Percentiles rank a stretch among this genome's conserved stretches.
These are phyloP conservation scores for Carassius carassius DNA, from an alignment of 2,113 vertebrate species.

Conservation along the genomic window DNA sequence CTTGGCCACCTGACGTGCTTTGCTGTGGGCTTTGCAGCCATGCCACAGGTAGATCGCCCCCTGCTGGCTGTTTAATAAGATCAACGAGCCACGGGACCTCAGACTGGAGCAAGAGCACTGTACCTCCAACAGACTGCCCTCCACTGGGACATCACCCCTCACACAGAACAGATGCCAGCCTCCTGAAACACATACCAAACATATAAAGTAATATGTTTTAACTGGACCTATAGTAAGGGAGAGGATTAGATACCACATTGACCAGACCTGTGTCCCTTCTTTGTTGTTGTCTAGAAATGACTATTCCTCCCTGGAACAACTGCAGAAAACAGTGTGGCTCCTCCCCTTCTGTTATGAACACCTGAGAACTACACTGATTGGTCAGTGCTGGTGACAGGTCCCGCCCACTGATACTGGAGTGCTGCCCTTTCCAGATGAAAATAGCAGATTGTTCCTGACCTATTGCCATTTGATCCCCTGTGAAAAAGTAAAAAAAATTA, in stretches of 20 bases:
- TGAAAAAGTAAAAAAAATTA: background rate
- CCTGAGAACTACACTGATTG: slow-evolving; percentile 65
- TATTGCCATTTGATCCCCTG: slow-evolving; percentile 44
- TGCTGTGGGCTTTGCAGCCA: no score
- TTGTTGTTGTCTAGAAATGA: slow-evolving; percentile 67
- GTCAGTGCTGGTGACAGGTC: slow-evolving; percentile 67
- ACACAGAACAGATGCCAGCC: slow-evolving; percentile 76
- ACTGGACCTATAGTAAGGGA: no score
- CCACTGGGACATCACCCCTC: slow-evolving; percentile 72
- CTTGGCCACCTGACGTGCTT: no score
- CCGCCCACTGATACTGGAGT: slow-evolving; percentile 64
- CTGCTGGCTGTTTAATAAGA: slow-evolving; percentile 65
- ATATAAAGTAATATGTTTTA: background rate
- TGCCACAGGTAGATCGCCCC: no score
- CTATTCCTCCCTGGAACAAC: slow-evolving; percentile 77
- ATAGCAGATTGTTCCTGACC: no score
- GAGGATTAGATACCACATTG: background rate
- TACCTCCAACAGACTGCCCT: slow-evolving; percentile 75
- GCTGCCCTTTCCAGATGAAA: no score
- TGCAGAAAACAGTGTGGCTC: slow-evolving; percentile 80
- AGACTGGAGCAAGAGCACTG: slow-evolving; percentile 70
- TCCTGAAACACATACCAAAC: slow-evolving; percentile 35
- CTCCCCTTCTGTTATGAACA: slow-evolving; percentile 73
- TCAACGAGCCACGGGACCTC: slow-evolving; percentile 73
- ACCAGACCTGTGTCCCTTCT: slow-evolving; percentile 62